A percentile compares a stretch with the other conserved stretches of the same genome.
Conservation (phyloP, 2,797 vertebrate species). For the Threskiornis aethiopicus region DNA sequence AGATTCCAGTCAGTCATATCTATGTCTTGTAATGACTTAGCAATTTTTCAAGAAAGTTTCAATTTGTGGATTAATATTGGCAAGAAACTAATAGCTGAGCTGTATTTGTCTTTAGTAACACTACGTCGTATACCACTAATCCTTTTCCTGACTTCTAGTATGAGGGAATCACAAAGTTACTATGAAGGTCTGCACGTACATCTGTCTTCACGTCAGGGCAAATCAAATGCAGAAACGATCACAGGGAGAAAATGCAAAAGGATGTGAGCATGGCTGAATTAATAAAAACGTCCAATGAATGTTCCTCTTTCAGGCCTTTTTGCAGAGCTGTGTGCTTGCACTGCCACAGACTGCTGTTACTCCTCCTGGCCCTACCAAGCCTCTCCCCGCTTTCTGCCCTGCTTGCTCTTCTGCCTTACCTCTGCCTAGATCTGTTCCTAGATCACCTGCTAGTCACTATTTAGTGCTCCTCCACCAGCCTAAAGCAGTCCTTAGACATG, state of each 20-base stretch:
- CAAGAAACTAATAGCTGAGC: neutral
- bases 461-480: neutral
- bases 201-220: neutral
- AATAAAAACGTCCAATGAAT: neutral
- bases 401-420: neutral
- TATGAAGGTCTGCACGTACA: neutral
- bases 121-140: neutral
- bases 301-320: neutral
- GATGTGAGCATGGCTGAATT: neutral
- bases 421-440: neutral
- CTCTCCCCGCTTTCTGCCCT: neutral
- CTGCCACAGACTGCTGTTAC: neutral
- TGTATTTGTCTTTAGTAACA: neutral
- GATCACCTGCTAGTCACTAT: neutral
- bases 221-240: neutral
- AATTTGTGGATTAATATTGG: neutral
- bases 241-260: neutral
- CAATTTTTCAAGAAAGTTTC: constrained; percentile 22
- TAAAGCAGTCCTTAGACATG: neutral
- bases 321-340: neutral
- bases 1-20: neutral
- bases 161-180: neutral
- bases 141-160: neutral
- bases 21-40: neutral
- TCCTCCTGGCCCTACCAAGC: neutral